Base-by-base conservation (phyloP, 2,113 vertebrate species). In the Xyliphius kryptos region DNA sequence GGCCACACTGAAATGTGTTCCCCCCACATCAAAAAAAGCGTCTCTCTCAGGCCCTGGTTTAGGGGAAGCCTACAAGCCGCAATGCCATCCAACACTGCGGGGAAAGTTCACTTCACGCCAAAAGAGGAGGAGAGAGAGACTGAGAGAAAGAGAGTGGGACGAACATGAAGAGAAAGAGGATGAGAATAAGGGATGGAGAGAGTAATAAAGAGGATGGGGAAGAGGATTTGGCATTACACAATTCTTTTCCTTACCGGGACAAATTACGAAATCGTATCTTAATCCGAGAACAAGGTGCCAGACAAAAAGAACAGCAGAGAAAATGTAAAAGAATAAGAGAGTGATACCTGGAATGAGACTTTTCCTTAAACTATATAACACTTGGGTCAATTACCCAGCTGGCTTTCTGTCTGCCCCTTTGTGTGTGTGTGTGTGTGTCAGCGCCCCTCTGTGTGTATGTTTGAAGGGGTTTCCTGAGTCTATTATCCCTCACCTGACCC, bases 401-500 rank as follows among this genome's bases (percentile, higher is more conserved):
- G 53, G 53, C 49, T 41, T 58, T 44, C 32, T 12, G 61, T 47
- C 36, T 47, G 47, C 21, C 53, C 40, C 43, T 13, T 32, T 49
- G 5, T 12, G 15, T 19, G 36, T 22, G 37, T 49, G 40, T 54
- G 65, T 32, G 32, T 59, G 48, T 37, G 43, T 49, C 20, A 43
- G 12, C 19, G 43, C 56, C 20, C 41, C 56, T 53, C 51, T 49
- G 17, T 36, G 59, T 43, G 59, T 56, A 43, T 57, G 22, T 50
- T 44, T 69, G 19, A 56, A 38, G 52, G 16, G 49, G 56, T 32
- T 38, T 43, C 48, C 63, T 12, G 63, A 43, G 52, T 49, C 63
- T 46, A 46, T 62, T 61, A 46, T 67, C 26, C 67, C 54, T 53
- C 57, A 47, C 47, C 53, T 69, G 67, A 69, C 67, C 67, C 67